Base-by-base conservation (phyloP, 2,888 invertebrate species). In the Mayetiola destructor region DNA sequence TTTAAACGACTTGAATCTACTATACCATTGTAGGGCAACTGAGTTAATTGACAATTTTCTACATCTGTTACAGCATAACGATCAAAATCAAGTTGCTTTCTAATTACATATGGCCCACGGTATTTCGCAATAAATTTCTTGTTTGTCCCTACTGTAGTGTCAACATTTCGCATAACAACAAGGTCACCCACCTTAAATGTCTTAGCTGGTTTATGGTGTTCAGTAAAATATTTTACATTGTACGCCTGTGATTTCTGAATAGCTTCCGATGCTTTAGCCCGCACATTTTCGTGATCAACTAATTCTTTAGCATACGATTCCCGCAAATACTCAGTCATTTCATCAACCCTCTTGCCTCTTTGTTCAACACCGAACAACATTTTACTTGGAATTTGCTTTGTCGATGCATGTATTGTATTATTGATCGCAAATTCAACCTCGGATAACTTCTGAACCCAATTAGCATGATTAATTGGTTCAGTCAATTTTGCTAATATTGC, bases 351-450 rank as follows among this genome's bases (percentile, higher is more conserved):
- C 6, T 58, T 23, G 12, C 64, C 63, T 52, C 60, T 60, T 54
- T 68, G 66, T 48, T 62, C 35, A 3, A 63, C 56, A 2, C 66
- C 67, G 53, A 65, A 66, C 35, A 67, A 58, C 32, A 65, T 53
- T 30, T 58, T 61, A 59, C 63, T 63, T 1, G 66, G 64, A 1
- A 65, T 62, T 54, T 66, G 62, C 1, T 63, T 61, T n/a, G 66
- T 64, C 14, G 63, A 57, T 57, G 64, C 62, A 48, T 61, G 61
- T 14, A 65, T 36, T 0, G 64, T 65, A 56, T 65, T 66, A 59
- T 65, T 65, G 8, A 65, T 56, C 1, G 60, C 60, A 60, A 61
- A 65, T 58, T 65, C 64, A 8, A 59, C 61, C 5, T 62, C 55
- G 20, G 29, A n/a, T 20, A 65, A 29, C n/a, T 58, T 14, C 36